Evolutionary conservation across 2,113 vertebrate genomes (phyloP).

Genomic region (Hirundichthys speculiger): DNA sequence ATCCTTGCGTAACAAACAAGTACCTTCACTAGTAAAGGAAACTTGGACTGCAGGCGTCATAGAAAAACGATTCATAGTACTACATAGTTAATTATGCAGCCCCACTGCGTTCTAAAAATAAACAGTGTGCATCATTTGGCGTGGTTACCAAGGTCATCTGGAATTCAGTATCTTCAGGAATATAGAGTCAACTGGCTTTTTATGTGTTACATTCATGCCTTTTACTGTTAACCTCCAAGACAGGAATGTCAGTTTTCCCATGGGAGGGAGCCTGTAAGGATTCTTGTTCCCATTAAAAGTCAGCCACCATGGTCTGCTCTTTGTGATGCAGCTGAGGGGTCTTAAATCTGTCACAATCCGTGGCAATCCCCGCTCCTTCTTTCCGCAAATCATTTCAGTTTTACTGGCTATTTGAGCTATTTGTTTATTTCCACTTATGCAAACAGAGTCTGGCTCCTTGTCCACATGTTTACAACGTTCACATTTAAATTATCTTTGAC

Average conservation of each 20-base stretch:
- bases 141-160: slow-evolving; percentile 65
- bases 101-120: slow-evolving; percentile 69
- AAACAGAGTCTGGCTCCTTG: slow-evolving; percentile 3
- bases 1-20: slow-evolving; percentile 45
- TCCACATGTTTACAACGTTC: background rate
- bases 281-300: slow-evolving; percentile 23
- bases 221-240: slow-evolving; percentile 51
- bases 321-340: slow-evolving; percentile 33
- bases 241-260: slow-evolving; percentile 33
- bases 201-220: slow-evolving; percentile 38
- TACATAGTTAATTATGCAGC: slow-evolving; percentile 69
- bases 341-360: slow-evolving; percentile 29
- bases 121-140: slow-evolving; percentile 65
- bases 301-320: slow-evolving; percentile 18
- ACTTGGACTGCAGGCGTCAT: slow-evolving; percentile 61
- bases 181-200: slow-evolving; percentile 41
- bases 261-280: slow-evolving; percentile 30
- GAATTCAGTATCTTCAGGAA: slow-evolving; percentile 50
- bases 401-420: slow-evolving; percentile 2
- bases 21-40: slow-evolving; percentile 65
- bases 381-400: slow-evolving; percentile 19
- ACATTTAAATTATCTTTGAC: slow-evolving; percentile 11
- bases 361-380: slow-evolving; percentile 4
- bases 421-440: slow-evolving; percentile 15
- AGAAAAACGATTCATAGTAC: slow-evolving; percentile 63